Base-by-base conservation (phyloP, 2,888 invertebrate species). In the Athalia circularis region DNA sequence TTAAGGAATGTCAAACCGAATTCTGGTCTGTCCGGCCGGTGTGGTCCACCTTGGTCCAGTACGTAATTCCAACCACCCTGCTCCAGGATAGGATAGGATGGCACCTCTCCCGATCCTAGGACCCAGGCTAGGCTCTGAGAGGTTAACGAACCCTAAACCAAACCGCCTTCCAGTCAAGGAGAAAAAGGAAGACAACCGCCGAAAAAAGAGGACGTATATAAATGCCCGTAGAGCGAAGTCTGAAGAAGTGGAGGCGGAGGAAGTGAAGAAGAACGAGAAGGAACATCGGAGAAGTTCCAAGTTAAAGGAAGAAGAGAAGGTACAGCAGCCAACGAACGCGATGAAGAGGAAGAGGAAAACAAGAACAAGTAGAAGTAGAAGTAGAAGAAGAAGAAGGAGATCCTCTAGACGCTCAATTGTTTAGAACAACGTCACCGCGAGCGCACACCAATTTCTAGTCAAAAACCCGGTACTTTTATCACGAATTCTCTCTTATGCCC, bases 111-210 rank as follows among this genome's bases (percentile, higher is more conserved):
- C 79, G 65, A 68, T 77, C 77, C 72, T 76, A 80, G 77, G 70
- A 80, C 54, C 52, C 77, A 47, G 75, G 70, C 85, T 83, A 87
- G 85, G 82, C 82, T 83, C 83, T 45, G 81, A 80, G 86, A 88
- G 89, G 90, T 90, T 89, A 90, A 90, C 87, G 90, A 90, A 89
- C 90, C 87, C 88, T 88, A 85, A 89, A 89, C 84, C 86, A 85
- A 89, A 89, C 84, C 86, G 88, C 84, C 86, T 87, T 79, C 79
- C 79, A 81, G 81, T 64, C 80, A 81, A 81, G 83, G 82, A 59
- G 77, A 77, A 82, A 82, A 85, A 85, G 84, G 82, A 84, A 81
- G 82, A 83, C 84, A 83, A 85, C 83, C 82, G 81, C 81, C 82
- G 82, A 84, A 85, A 85, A 85, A 84, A 80, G 79, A 82, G 75